Conservation (phyloP, 2,113 vertebrate genomes). For the Larimichthys crocea region DNA sequence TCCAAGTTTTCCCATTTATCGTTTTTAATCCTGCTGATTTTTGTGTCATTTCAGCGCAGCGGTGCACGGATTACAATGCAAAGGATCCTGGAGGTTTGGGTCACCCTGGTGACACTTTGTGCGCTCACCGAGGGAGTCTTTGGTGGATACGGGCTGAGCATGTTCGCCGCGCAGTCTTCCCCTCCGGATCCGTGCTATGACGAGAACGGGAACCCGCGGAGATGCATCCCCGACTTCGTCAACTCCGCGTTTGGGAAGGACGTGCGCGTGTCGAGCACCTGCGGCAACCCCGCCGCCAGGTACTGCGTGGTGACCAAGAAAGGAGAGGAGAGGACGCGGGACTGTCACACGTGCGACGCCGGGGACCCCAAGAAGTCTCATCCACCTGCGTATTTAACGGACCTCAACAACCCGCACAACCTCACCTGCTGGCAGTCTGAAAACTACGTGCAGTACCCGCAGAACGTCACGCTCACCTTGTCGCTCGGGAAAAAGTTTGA, state of each 20-base stretch:
- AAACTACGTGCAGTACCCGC: slow-evolving; percentile 93
- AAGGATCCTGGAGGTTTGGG: slow-evolving; percentile 86
- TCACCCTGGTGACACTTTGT: slow-evolving; percentile 86
- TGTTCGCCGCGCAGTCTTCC: slow-evolving; percentile 95
- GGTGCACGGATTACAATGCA: slow-evolving; percentile 81
- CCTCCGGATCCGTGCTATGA: slow-evolving; percentile 98
- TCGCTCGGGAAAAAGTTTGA: slow-evolving; percentile 98
- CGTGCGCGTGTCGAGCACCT: slow-evolving; percentile 96
- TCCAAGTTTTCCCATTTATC: slow-evolving; percentile 3
- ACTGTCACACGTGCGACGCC: slow-evolving; percentile 96
- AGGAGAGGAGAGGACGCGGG: slow-evolving; percentile 90
- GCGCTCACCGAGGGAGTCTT: slow-evolving; percentile 85
- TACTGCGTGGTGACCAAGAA: slow-evolving; percentile 96
- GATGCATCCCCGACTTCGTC: slow-evolving; percentile 99
- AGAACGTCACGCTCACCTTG: slow-evolving; percentile 95
- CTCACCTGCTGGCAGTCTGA: slow-evolving; percentile 99
- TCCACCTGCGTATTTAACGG: slow-evolving; percentile 94
- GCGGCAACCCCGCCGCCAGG: slow-evolving; percentile 89
- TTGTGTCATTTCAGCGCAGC: slow-evolving; percentile 63
- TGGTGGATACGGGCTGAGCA: slow-evolving; percentile 89
- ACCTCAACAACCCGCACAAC: slow-evolving; percentile 99
- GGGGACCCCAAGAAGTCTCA: slow-evolving; percentile 93
- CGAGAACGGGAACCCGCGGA: slow-evolving; percentile 94
- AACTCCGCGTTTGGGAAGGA: slow-evolving; percentile 98
- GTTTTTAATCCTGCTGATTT: neutral